Percentiles rank a stretch among this genome's conserved stretches.
Conservation (phyloP, 2,888 invertebrate species). For the Drosophila diplacantha region DNA sequence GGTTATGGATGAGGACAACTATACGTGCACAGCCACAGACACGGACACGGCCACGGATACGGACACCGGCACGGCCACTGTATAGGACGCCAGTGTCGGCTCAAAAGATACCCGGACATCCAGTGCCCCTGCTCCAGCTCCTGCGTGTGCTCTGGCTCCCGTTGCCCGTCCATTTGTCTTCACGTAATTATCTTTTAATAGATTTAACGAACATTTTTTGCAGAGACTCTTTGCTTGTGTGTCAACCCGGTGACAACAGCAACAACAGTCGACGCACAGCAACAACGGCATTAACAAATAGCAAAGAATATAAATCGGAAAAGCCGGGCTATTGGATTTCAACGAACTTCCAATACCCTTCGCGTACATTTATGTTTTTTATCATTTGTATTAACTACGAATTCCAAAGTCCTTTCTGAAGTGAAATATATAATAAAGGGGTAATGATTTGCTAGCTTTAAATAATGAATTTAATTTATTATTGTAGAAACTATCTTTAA, state of each 20-base stretch:
- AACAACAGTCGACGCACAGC: conserved; percentile 19
- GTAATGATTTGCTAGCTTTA: not conserved
- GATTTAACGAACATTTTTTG: conserved; percentile 72
- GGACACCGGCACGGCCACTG: conserved; percentile 24
- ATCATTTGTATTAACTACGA: not conserved
- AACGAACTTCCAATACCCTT: conserved; percentile 12
- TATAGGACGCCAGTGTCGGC: conserved; percentile 13
- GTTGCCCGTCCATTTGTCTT: conserved; percentile 63
- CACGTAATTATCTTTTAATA: conserved; percentile 73
- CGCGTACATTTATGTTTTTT: not conserved
- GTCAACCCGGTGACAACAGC: conserved; percentile 46
- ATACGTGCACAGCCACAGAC: conserved; percentile 12
- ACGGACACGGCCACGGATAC: conserved; percentile 21
- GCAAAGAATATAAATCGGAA: conserved; percentile 30
- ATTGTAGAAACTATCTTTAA: no score
- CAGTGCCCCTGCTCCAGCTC: not conserved
- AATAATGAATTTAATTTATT: not conserved
- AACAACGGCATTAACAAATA: conserved; percentile 34
- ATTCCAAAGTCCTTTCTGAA: not conserved
- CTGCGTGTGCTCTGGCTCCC: conserved; percentile 12
- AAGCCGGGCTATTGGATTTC: not conserved
- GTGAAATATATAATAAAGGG: no score
- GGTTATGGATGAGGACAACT: conserved; percentile 17
- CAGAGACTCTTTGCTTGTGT: conserved; percentile 59
- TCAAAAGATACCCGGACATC: conserved; percentile 15